These are phyloP conservation scores for Anthoscopus minutus DNA, from an alignment of 2,113 vertebrate genomes.

Conservation along the genomic window DNA sequence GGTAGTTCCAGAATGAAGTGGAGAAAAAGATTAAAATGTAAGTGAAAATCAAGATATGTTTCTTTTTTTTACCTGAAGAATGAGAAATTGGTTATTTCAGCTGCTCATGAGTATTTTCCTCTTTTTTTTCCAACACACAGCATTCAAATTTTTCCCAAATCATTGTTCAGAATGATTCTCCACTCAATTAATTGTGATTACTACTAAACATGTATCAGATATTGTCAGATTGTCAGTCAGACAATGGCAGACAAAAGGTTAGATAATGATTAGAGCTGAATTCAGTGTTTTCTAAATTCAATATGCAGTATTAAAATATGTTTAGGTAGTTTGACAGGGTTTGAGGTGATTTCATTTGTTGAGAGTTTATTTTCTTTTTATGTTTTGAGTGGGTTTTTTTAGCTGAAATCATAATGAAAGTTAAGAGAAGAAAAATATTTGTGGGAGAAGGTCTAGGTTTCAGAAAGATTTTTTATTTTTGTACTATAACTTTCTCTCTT, in stretches of 20 bases:
- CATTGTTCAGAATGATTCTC: not conserved
- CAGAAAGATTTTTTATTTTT: not conserved
- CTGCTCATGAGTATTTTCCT: not conserved
- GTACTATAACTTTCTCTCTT: not conserved
- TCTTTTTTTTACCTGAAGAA: not conserved
- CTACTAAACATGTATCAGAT: not conserved
- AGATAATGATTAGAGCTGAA: not conserved
- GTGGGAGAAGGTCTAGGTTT: accelerated
- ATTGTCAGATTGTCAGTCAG: not conserved
- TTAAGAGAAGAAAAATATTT: not conserved
- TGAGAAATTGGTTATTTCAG: not conserved
- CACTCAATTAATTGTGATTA: not conserved
- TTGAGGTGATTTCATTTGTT: not conserved
- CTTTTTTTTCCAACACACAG: not conserved
- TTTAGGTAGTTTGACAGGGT: accelerated
- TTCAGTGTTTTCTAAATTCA: not conserved
- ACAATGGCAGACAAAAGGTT: not conserved
- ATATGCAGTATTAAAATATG: not conserved
- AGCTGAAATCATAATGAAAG: not conserved
- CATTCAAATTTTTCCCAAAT: not conserved
- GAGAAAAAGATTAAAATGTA: not conserved
- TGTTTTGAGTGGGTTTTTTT: accelerated
- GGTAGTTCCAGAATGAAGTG: not conserved
- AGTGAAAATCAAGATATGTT: not conserved
- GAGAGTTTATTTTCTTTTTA: not conserved